Percentiles rank a stretch among this genome's conserved stretches.
Conservation (phyloP, 2,888 invertebrate genomes). For the Andrena bucephala region DNA sequence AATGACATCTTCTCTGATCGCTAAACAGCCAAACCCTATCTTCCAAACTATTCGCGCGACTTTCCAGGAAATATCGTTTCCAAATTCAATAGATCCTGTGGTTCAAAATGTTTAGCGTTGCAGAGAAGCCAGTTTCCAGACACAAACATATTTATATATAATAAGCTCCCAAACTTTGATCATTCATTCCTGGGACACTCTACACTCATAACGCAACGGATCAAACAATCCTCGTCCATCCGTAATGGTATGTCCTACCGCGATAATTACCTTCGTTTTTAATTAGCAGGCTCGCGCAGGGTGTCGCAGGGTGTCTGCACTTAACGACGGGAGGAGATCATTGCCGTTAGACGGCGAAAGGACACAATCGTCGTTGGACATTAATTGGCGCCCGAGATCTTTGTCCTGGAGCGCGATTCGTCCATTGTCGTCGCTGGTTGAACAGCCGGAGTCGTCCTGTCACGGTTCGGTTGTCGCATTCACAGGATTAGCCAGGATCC, state of each 20-base stretch:
- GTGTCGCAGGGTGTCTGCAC: conserved; percentile 16
- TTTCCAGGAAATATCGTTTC: too few species aligned
- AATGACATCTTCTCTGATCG: too few species aligned
- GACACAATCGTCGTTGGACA: conserved; percentile 81
- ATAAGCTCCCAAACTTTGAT: too few species aligned
- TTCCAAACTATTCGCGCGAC: too few species aligned
- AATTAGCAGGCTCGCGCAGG: conserved; percentile 30
- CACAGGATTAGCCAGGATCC: conserved; percentile 82
- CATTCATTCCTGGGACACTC: too few species aligned
- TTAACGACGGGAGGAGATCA: conserved; percentile 41
- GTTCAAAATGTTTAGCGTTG: too few species aligned
- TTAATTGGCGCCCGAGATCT: conserved; percentile 84
- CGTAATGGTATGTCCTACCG: background rate
- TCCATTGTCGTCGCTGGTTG: conserved; percentile 79
- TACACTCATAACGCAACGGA: too few species aligned
- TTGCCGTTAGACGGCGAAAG: conserved; percentile 60
- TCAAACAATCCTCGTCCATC: background rate
- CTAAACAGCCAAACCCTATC: background rate
- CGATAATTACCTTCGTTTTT: conserved; percentile 40
- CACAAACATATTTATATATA: background rate
- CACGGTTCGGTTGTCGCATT: conserved; percentile 83
- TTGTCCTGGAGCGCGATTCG: conserved; percentile 80
- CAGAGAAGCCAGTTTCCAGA: background rate
- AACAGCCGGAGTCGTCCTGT: conserved; percentile 73
- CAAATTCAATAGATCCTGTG: too few species aligned